A percentile compares a stretch with the other conserved stretches of the same genome.
phyloP scores from a whole-genome alignment of 2,113 vertebrate species.

The Maylandia zebra region DNA sequence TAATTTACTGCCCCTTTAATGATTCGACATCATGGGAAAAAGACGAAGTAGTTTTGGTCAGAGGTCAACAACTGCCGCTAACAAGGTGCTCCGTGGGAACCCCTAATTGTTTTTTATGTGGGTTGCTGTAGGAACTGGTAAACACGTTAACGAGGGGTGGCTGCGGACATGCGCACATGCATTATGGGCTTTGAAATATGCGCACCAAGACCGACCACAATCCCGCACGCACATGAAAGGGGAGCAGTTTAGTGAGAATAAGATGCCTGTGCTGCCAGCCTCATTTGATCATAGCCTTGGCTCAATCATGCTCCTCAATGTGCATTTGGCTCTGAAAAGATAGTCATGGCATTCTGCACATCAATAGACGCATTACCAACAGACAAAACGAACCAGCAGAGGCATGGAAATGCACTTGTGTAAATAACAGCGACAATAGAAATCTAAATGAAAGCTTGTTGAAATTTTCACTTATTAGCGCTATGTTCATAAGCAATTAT shows the following conservation, averaged over 20 bases:
- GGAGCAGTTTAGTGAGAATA: background rate
- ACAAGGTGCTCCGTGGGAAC: conserved; percentile 33
- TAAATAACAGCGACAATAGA: conserved; percentile 18
- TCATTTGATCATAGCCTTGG: background rate
- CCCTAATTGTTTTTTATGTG: conserved; percentile 37
- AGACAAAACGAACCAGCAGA: conserved; percentile 25
- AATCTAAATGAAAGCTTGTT: conserved; percentile 24
- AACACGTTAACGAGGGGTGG: conserved; percentile 35
- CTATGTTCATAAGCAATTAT: conserved; percentile 21
- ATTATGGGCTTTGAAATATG: background rate
- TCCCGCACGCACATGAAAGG: background rate
- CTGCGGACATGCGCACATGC: background rate
- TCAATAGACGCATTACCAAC: conserved; percentile 35
- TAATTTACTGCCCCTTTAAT: conserved; percentile 6
- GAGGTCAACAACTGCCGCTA: conserved; percentile 39
- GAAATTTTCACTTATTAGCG: conserved; percentile 29
- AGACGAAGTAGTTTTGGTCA: conserved; percentile 22
- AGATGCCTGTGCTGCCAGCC: background rate
- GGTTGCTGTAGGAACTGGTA: conserved; percentile 46
- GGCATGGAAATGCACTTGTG: conserved; percentile 30
- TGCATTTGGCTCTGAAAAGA: conserved; percentile 20
- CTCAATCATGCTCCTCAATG: conserved; percentile 2
- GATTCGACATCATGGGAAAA: conserved; percentile 30
- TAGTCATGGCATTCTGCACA: conserved; percentile 38
- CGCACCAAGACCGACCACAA: background rate